Evolutionary conservation across 2,113 vertebrate genomes (phyloP).

Genomic region (Gadus macrocephalus): DNA sequence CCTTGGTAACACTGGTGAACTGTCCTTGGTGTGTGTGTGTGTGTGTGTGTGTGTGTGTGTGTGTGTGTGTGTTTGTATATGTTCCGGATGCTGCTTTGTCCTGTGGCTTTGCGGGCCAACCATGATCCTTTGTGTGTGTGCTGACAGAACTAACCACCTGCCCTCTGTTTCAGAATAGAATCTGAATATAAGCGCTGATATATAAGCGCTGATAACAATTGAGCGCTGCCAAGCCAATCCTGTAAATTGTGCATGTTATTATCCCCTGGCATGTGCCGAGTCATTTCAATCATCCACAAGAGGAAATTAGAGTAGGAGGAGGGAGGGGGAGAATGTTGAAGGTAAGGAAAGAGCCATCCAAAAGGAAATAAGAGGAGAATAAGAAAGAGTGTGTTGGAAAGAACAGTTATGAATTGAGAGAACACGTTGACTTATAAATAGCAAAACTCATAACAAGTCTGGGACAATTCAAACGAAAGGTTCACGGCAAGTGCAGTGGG

Average conservation of each 20-base stretch:
- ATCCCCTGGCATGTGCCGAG: constrained; percentile 8
- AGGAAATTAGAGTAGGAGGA: background rate
- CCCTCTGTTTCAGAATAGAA: constrained; percentile 12
- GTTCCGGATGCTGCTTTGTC: constrained; percentile 30
- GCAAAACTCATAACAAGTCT: too few relatives aligned
- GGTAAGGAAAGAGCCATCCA: background rate
- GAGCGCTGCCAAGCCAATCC: background rate
- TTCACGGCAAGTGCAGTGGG: constrained; percentile 18
- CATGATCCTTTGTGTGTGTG: constrained; percentile 48
- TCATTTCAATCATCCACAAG: constrained; percentile 1
- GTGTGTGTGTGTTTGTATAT: background rate
- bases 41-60: too few relatives aligned
- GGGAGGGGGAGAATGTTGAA: background rate
- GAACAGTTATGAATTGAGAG: too few relatives aligned
- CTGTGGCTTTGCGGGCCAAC: constrained; percentile 37
- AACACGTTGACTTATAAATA: too few relatives aligned
- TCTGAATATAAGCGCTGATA: constrained; percentile 5
- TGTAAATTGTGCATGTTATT: background rate
- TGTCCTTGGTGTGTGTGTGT: too few relatives aligned
- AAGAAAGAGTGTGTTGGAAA: too few relatives aligned
- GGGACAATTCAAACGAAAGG: constrained; percentile 29
- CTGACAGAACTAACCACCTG: constrained; percentile 40
- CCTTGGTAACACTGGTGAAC: background rate
- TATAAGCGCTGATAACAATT: too few relatives aligned
- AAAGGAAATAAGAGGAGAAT: too few relatives aligned